A percentile compares a stretch with the other conserved stretches of the same genome.
phyloP scores from a whole-genome alignment of 2,113 vertebrate species.

The Callionymus lyra region DNA sequence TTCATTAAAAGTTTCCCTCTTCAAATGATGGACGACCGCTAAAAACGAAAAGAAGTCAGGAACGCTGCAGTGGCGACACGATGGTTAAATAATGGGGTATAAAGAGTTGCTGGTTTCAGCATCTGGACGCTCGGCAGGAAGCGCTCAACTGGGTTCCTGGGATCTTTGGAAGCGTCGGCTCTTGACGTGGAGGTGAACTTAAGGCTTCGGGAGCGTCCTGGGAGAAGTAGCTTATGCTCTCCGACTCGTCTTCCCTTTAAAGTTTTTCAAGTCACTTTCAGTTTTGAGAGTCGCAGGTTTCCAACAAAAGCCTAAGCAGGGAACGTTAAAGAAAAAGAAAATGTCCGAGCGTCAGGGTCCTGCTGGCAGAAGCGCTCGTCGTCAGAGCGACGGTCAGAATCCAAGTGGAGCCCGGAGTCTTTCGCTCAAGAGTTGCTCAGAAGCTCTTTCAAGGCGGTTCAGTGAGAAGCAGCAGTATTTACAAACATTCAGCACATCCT shows the following conservation, averaged over 20 bases:
- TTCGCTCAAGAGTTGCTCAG: too few species aligned
- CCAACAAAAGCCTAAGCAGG: conserved; percentile 2
- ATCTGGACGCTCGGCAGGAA: too few species aligned
- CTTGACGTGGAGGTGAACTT: conserved; percentile 16
- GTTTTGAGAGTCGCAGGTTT: conserved; percentile 18
- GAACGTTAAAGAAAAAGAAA: neutral
- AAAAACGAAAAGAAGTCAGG: too few species aligned
- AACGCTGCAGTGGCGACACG: too few species aligned
- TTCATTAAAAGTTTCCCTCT: too few species aligned
- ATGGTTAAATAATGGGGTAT: too few species aligned
- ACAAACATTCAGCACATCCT: conserved; percentile 49
- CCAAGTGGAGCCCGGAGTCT: too few species aligned
- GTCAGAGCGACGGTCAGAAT: too few species aligned
- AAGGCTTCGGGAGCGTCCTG: conserved; percentile 32
- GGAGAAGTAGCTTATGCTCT: neutral
- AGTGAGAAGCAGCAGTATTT: conserved; percentile 67
- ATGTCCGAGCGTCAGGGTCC: conserved; percentile 6
- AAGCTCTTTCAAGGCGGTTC: conserved; percentile 28
- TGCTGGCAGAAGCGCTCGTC: too few species aligned
- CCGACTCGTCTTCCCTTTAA: neutral
- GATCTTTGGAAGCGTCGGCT: conserved; percentile 6
- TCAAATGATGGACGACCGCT: too few species aligned
- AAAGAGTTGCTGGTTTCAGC: too few species aligned
- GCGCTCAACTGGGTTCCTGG: too few species aligned
- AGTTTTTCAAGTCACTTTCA: conserved; percentile 32